Conservation (phyloP, 2,888 invertebrate species). For the Aelia acuminata region DNA sequence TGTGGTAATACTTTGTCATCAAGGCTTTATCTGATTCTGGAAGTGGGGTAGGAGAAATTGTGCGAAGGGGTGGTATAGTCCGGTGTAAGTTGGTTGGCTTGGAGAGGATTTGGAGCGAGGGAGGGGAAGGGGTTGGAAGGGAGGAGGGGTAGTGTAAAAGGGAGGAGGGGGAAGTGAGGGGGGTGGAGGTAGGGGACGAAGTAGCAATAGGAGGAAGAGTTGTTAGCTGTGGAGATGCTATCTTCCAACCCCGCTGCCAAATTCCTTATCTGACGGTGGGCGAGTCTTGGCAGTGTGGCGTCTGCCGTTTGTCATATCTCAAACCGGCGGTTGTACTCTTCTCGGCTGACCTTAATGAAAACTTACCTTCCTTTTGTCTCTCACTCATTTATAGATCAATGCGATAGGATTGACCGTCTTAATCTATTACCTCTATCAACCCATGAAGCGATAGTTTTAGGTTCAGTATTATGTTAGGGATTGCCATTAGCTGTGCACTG, state of each 20-base stretch:
- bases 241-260: constrained; percentile 7
- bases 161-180: too few species aligned
- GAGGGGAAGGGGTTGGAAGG: neutral
- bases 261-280: neutral
- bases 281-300: neutral
- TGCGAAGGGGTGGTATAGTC: constrained; percentile 20
- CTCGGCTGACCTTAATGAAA: neutral
- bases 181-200: neutral
- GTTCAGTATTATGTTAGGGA: too few species aligned
- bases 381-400: neutral
- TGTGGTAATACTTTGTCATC: constrained; percentile 9
- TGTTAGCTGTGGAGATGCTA: constrained; percentile 39
- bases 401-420: too few species aligned
- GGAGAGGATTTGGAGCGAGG: constrained; percentile 39
- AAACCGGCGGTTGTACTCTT: neutral
- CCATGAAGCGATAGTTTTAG: too few species aligned
- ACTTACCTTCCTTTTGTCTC: neutral
- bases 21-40: neutral
- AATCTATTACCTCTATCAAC: too few species aligned
- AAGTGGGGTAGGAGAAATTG: neutral
- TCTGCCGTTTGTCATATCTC: constrained; percentile 37
- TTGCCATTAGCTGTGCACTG: too few species aligned
- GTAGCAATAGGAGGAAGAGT: constrained; percentile 33
- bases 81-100: constrained; percentile 21
- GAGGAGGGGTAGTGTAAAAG: too few species aligned